These are phyloP conservation scores for Diachrysia chrysitis DNA, from an alignment of 2,888 invertebrate species.

Conservation along the genomic window DNA sequence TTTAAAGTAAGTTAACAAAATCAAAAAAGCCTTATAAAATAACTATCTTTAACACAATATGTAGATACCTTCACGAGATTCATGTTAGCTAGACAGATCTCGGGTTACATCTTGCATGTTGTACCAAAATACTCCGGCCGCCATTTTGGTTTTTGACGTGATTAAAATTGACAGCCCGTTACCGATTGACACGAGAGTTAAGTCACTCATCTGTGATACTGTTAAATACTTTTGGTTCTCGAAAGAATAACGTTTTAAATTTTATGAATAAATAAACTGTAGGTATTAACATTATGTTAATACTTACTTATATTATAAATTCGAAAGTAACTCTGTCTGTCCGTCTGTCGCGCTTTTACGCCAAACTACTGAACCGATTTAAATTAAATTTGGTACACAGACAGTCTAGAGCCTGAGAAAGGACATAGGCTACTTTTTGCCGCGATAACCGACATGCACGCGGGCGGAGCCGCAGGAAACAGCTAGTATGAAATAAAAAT, in stretches of 20 bases:
- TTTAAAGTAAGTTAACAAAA: too few species aligned
- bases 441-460: too few species aligned
- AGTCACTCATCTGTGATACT: slow-evolving; percentile 33
- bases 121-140: slow-evolving; percentile 23
- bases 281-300: too few species aligned
- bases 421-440: too few species aligned
- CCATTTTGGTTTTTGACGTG: slow-evolving; percentile 50
- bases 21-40: slow-evolving; percentile 10
- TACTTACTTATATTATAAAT: too few species aligned
- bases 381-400: too few species aligned
- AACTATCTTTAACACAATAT: slow-evolving; percentile 11
- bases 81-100: slow-evolving; percentile 26
- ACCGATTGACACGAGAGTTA: slow-evolving; percentile 47
- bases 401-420: too few species aligned
- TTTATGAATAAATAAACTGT: neutral
- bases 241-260: neutral
- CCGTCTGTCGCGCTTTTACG: too few species aligned
- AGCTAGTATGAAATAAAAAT: too few species aligned
- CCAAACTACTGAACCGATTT: too few species aligned
- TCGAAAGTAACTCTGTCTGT: too few species aligned
- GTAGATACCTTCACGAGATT: slow-evolving; percentile 22
- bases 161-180: slow-evolving; percentile 49
- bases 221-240: slow-evolving; percentile 15
- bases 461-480: too few species aligned
- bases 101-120: slow-evolving; percentile 37